Evolutionary conservation across 2,113 vertebrate species (phyloP).

Genomic region (Eurystomus gularis): DNA sequence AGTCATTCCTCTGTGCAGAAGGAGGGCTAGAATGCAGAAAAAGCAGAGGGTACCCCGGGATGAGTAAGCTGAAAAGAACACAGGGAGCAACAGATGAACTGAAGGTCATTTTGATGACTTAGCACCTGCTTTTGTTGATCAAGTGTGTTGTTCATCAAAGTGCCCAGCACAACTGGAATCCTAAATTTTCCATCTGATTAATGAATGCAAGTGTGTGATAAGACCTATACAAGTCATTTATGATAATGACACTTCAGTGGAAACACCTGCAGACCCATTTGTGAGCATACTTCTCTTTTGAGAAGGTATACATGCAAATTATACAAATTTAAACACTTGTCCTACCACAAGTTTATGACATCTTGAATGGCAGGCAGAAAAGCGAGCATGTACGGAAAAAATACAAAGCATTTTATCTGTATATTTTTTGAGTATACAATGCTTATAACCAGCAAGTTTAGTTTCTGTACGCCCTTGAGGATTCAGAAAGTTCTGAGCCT

Average conservation of each 20-base stretch:
- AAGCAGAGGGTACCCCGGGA: neutral
- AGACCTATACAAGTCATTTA: neutral
- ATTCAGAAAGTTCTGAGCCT: neutral
- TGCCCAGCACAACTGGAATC: neutral
- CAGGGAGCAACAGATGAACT: neutral
- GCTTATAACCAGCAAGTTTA: neutral
- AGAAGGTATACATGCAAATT: neutral
- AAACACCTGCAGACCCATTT: neutral
- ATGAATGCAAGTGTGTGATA: neutral
- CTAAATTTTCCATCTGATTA: neutral
- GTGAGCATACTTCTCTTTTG: neutral
- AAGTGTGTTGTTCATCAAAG: neutral
- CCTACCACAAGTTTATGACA: neutral
- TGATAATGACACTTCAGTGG: neutral
- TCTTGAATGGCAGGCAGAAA: neutral
- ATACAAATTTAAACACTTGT: neutral
- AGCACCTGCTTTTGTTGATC: neutral
- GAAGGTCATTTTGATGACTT: neutral
- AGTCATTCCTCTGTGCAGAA: neutral
- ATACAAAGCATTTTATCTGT: neutral
- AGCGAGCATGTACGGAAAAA: neutral
- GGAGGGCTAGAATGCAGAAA: neutral
- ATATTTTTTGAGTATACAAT: neutral
- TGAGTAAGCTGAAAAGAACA: neutral
- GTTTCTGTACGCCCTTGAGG: neutral